Evolutionary conservation across 2,113 vertebrate species (phyloP).

Genomic region (Hippocampus mohnikei): DNA sequence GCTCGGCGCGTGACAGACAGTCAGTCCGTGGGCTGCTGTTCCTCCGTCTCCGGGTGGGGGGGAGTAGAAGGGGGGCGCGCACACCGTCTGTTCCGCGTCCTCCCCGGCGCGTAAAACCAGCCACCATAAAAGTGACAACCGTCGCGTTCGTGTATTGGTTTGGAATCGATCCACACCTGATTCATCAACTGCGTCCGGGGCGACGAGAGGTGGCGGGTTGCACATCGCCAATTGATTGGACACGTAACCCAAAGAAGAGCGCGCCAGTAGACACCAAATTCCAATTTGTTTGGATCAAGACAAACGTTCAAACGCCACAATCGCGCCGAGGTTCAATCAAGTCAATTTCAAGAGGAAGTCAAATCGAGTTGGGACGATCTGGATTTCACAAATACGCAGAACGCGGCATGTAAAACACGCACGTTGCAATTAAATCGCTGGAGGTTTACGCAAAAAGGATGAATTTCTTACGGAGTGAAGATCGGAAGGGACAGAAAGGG

Average conservation of each 20-base stretch:
- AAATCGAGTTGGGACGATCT: neutral
- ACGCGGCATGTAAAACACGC: neutral
- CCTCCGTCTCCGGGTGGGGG: slow-evolving; percentile 1
- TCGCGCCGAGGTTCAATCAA: neutral
- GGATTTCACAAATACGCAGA: slow-evolving; percentile 36
- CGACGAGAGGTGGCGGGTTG: no score
- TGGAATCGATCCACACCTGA: slow-evolving; percentile 3
- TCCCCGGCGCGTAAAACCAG: slow-evolving; percentile 43
- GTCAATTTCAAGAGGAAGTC: neutral
- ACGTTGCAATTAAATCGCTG: neutral
- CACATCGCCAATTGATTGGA: no score
- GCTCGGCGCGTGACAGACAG: slow-evolving; percentile 47
- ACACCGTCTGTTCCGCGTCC: slow-evolving; percentile 38
- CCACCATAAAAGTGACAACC: slow-evolving; percentile 38
- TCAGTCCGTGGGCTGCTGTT: slow-evolving; percentile 14
- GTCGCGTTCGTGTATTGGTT: slow-evolving; percentile 8
- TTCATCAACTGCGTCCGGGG: no score
- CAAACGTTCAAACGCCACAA: neutral
- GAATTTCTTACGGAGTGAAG: slow-evolving; percentile 19
- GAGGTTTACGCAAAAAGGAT: neutral
- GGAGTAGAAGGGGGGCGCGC: slow-evolving; percentile 23
- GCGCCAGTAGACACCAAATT: slow-evolving; percentile 27
- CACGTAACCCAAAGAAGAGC: no score
- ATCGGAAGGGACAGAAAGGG: slow-evolving; percentile 15
- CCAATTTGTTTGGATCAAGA: neutral